Conservation (phyloP, 2,888 invertebrate species). For the Tipula lateralis region DNA sequence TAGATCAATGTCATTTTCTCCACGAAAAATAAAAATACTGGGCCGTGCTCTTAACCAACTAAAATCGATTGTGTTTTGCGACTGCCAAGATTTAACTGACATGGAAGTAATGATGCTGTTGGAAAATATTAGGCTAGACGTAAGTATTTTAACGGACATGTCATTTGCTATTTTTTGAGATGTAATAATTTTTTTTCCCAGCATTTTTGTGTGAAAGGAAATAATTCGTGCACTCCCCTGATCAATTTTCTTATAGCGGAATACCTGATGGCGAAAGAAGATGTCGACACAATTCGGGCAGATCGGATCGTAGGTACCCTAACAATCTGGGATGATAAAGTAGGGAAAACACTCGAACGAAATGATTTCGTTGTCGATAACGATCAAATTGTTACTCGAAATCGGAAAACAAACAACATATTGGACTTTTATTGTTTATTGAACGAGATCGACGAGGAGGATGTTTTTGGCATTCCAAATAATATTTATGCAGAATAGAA, state of each 20-base stretch:
- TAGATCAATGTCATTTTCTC: not conserved
- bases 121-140: not conserved
- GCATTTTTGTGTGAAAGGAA: not conserved
- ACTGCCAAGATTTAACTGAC: not conserved
- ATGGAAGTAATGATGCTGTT: not conserved
- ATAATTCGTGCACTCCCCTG: not conserved
- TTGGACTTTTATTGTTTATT: no score
- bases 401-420: no score
- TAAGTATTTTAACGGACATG: not conserved
- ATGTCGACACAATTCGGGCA: no score
- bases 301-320: no score
- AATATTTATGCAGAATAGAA: no score
- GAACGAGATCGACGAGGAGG: no score
- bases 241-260: not conserved
- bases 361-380: no score
- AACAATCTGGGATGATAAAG: no score
- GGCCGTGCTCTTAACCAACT: not conserved
- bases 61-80: not conserved
- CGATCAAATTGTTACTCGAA: no score
- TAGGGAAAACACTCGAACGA: no score
- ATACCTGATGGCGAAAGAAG: no score
- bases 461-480: no score
- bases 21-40: not conserved
- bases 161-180: not conserved
- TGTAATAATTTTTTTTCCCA: not conserved